These are phyloP conservation scores for Pammene aurita DNA, from an alignment of 2,888 invertebrate genomes.

Conservation along the genomic window DNA sequence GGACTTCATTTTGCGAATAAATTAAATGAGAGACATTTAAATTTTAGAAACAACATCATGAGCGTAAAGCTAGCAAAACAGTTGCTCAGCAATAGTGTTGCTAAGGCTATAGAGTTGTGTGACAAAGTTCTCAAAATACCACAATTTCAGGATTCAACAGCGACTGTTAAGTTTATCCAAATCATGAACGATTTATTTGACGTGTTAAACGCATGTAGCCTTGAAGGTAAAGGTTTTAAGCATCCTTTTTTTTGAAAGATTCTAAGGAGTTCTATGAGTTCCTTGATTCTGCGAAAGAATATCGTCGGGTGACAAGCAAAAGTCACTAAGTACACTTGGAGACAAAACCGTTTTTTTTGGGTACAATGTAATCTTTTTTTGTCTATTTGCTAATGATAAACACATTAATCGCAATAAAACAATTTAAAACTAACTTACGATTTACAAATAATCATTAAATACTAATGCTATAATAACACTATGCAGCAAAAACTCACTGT, in stretches of 20 bases:
- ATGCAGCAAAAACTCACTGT: too few species aligned
- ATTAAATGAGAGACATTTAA: not conserved
- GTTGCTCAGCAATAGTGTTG: constrained; percentile 13
- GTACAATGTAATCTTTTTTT: too few species aligned
- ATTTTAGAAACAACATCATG: constrained; percentile 11
- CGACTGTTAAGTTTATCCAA: constrained; percentile 41
- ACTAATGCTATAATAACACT: too few species aligned
- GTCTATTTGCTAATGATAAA: too few species aligned
- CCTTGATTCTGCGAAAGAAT: not conserved
- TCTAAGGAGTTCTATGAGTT: not conserved
- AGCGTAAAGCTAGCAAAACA: constrained; percentile 15
- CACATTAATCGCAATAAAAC: too few species aligned
- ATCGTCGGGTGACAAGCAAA: too few species aligned
- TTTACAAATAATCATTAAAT: too few species aligned
- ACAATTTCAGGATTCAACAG: constrained; percentile 29
- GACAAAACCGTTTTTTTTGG: too few species aligned
- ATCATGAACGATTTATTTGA: constrained; percentile 42
- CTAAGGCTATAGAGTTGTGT: constrained; percentile 26
- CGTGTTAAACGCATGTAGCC: constrained; percentile 40
- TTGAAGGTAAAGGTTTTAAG: constrained; percentile 28
- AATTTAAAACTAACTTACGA: too few species aligned
- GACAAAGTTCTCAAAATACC: constrained; percentile 17
- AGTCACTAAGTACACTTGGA: too few species aligned
- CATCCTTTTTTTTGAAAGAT: not conserved
- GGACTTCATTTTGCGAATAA: constrained; percentile 14